Evolutionary conservation across 2,113 vertebrate genomes (phyloP).

Genomic region (zebrafish (Danio rerio)): GRCz12tu NC_133184.1:5029001-5029500

Average conservation of each 20-base stretch:
- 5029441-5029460: conserved; percentile 18
- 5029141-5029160: conserved; percentile 95
- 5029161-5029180: conserved; percentile 83
- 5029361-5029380: conserved; percentile 47
- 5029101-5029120: conserved; percentile 69
- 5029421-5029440: conserved; percentile 16
- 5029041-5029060: conserved; percentile 1
- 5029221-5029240: conserved; percentile 85
- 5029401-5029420: conserved; percentile 18
- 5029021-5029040: background rate
- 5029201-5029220: conserved; percentile 94
- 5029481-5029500: too few relatives aligned
- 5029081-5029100: conserved; percentile 27
- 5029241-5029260: conserved; percentile 86
- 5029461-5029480: background rate
- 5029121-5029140: conserved; percentile 89
- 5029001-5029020: background rate
- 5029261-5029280: conserved; percentile 80
- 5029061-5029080: background rate
- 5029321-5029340: conserved; percentile 57
- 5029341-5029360: conserved; percentile 33
- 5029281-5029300: conserved; percentile 78
- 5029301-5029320: conserved; percentile 44
- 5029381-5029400: conserved; percentile 32
- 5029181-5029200: conserved; percentile 30